Evolutionary conservation across 2,113 vertebrate species (phyloP), one percentile per base, ranked within the genome.

Genomic region (Garra rufa): DNA sequence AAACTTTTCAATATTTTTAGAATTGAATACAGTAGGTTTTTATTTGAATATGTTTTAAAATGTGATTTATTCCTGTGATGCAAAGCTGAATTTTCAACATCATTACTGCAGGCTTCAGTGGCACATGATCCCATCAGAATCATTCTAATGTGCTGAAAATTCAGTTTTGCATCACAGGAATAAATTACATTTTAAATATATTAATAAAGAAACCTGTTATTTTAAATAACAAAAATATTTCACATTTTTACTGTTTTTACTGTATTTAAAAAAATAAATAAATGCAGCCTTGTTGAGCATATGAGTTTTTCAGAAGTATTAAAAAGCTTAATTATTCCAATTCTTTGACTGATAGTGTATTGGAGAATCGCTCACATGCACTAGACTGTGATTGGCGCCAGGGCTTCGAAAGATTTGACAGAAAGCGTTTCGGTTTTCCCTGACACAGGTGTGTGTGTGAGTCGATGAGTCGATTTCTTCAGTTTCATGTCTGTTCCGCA

Each of bases 341-440:
- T 46, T 43, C 24, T 43, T 5, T 26, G 70, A 67, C 17, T 38
- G 3, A 19, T 67, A 63, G 5, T 63, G n/a, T 73, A 73, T 46
- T 46, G 70, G 43, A 46, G 41, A 73, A 46, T 21, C 0, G 43
- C 43, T 77, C 76, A 73, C n/a, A 26, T 26, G 43, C 9, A 1
- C 55, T 78, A 63, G 52, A 26, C 38, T 63, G 11, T 61, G 70
- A 55, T 48, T 85, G 63, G 71, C 44, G 69, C 83, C 81, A 67
- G 41, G 48, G 46, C 44, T 34, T 84, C 44, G 73, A 38, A 81
- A 90, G 89, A 89, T 83, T 79, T 59, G 81, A 82, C 26, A 26
- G 50, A 26, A 77, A 87, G 78, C 44, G 73, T 85, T 92, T 92
- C 83, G 59, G 52, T 90, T 91, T 91, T 89, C 84, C 82, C 90